These are phyloP conservation scores for Drosophila peninsularis DNA, from an alignment of 2,888 invertebrate genomes.

Conservation along the genomic window DNA sequence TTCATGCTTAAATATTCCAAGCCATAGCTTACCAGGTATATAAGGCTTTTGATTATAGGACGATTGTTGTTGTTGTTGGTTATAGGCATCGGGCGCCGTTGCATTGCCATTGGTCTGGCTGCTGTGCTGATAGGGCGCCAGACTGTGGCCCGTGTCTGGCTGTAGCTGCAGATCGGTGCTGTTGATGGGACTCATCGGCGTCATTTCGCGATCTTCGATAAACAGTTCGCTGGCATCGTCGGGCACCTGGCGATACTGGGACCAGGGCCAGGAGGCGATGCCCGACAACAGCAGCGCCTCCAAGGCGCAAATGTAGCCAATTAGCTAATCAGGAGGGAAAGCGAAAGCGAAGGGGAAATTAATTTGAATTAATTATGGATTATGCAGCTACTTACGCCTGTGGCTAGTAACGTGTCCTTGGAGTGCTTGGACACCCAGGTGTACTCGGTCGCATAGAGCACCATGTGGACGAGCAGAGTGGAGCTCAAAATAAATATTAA, in stretches of 20 bases:
- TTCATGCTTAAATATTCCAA: not conserved
- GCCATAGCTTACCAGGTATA: conserved; percentile 83
- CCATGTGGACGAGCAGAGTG: conserved; percentile 89
- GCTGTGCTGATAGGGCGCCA: conserved; percentile 68
- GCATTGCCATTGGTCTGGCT: conserved; percentile 79
- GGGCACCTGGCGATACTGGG: conserved; percentile 87
- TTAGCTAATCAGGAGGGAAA: too few species aligned
- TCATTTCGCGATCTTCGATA: conserved; percentile 86
- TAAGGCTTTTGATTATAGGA: conserved; percentile 85
- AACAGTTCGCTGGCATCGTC: conserved; percentile 87
- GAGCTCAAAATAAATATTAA: conserved; percentile 89
- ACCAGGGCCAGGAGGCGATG: conserved; percentile 86
- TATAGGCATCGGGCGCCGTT: conserved; percentile 81
- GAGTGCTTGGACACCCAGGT: conserved; percentile 90
- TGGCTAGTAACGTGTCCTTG: conserved; percentile 88
- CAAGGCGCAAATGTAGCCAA: conserved; percentile 87
- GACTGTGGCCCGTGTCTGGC: conserved; percentile 77
- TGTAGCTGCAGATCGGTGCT: conserved; percentile 83
- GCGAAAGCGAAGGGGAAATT: not conserved
- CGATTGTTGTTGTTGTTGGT: conserved; percentile 85
- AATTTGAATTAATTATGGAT: not conserved
- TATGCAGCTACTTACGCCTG: conserved; percentile 86
- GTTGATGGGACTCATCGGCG: conserved; percentile 85
- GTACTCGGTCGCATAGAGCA: conserved; percentile 88
- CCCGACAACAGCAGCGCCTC: conserved; percentile 87